phyloP scores from a whole-genome alignment of 53 echinoderm and acorn worm species.

The Echinarachnius parma region DNA sequence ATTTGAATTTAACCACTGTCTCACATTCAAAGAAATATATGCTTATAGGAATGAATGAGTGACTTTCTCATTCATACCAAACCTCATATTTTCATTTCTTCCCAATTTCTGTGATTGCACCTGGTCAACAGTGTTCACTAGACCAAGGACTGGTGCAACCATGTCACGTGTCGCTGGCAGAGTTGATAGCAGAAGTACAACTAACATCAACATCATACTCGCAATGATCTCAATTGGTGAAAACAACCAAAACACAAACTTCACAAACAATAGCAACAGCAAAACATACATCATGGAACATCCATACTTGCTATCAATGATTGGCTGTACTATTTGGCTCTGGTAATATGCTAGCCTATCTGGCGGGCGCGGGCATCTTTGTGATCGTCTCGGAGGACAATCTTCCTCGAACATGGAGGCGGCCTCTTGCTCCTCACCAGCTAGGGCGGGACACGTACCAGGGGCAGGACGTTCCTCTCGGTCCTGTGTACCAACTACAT shows the following conservation, averaged over 20 bases:
- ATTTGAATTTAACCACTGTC: no score
- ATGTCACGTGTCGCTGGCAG: no score
- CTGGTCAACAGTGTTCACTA: no score
- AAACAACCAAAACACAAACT: background rate
- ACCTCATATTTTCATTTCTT: no score
- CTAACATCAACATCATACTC: slow-evolving; percentile 4
- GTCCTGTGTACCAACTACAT: background rate
- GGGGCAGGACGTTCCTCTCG: background rate
- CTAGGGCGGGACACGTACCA: background rate
- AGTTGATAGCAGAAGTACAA: no score
- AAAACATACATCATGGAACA: background rate
- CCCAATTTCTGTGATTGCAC: no score
- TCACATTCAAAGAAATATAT: no score
- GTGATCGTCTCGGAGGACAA: slow-evolving; percentile 12
- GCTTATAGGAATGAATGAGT: no score
- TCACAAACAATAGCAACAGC: slow-evolving; percentile 6
- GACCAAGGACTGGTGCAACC: no score
- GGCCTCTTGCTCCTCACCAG: slow-evolving; percentile 12
- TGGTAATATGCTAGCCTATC: slow-evolving; percentile 6
- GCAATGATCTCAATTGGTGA: slow-evolving; percentile 7
- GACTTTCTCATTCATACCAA: no score
- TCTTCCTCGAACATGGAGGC: slow-evolving; percentile 5
- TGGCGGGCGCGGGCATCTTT: slow-evolving; percentile 7
- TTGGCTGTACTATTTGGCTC: background rate
- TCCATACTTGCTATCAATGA: background rate